Conservation (phyloP, 2,113 vertebrate species). For the Bufo bufo region DNA sequence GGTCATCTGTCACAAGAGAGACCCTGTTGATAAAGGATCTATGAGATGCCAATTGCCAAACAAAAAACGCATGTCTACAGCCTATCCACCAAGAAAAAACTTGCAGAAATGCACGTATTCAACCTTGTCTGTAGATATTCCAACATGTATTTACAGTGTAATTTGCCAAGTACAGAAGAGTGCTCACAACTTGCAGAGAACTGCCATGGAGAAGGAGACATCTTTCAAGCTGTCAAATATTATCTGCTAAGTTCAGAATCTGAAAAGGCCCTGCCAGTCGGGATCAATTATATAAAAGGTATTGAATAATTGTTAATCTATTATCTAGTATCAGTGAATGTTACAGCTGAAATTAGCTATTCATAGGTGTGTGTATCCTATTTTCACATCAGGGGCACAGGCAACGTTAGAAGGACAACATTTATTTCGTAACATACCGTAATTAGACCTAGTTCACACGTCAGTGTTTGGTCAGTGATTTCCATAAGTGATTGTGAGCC, state of each 20-base stretch:
- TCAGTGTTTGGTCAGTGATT: too few species aligned
- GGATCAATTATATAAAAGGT: slow-evolving; percentile 90
- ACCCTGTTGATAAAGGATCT: too few species aligned
- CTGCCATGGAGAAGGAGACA: slow-evolving; percentile 72
- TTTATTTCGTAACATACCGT: too few species aligned
- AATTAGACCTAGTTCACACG: too few species aligned
- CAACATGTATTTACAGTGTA: slow-evolving; percentile 78
- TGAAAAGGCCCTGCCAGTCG: slow-evolving; percentile 85
- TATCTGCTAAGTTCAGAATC: slow-evolving; percentile 87
- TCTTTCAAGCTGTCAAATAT: slow-evolving; percentile 84
- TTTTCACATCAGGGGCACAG: too few species aligned
- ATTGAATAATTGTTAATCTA: slow-evolving; percentile 47
- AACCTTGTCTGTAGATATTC: not conserved
- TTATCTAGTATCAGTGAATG: not conserved
- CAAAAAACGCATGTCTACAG: not conserved
- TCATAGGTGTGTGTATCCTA: not conserved
- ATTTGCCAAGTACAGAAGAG: slow-evolving; percentile 82
- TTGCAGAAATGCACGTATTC: not conserved
- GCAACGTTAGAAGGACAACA: too few species aligned
- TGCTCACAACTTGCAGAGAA: slow-evolving; percentile 81
- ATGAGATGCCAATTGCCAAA: not conserved
- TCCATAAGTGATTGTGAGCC: too few species aligned
- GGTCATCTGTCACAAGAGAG: too few species aligned
- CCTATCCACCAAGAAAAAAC: not conserved
- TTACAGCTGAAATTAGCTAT: not conserved